Conservation (phyloP, 2,888 invertebrate species). For the Unio delphinus region DNA sequence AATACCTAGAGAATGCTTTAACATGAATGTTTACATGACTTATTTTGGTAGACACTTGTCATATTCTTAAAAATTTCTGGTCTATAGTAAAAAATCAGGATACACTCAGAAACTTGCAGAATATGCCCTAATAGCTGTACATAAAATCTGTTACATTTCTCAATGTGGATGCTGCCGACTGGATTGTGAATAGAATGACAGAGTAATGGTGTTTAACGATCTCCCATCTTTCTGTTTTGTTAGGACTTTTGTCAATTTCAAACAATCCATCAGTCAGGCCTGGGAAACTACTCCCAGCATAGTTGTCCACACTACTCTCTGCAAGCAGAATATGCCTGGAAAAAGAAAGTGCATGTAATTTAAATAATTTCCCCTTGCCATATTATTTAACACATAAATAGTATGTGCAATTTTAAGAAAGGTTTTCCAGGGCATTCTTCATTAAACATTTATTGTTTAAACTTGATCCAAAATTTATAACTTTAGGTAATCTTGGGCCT, state of each 20-base stretch:
- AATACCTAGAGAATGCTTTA: too few species aligned
- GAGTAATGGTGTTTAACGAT: conserved; percentile 49
- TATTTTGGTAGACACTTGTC: too few species aligned
- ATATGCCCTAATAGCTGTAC: conserved; percentile 11
- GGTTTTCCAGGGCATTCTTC: neutral
- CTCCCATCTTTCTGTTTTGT: conserved; percentile 37
- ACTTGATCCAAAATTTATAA: too few species aligned
- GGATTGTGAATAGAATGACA: conserved; percentile 44
- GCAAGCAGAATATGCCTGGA: conserved; percentile 60
- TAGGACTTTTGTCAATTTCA: conserved; percentile 43
- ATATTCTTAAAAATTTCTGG: too few species aligned
- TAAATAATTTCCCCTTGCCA: neutral
- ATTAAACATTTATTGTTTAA: too few species aligned
- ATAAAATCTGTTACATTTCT: conserved; percentile 44
- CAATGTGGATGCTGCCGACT: conserved; percentile 48
- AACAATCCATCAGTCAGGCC: conserved; percentile 62
- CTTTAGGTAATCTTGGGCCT: too few species aligned
- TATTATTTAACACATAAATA: neutral
- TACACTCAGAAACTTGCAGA: neutral
- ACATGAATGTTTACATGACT: too few species aligned
- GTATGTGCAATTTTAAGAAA: neutral
- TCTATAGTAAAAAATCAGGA: neutral
- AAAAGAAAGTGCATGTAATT: neutral
- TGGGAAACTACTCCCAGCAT: conserved; percentile 64
- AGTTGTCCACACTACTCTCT: conserved; percentile 55